Percentiles rank a stretch among this genome's conserved stretches.
phyloP scores from a whole-genome alignment of 2,888 invertebrate species.

The Caenorhabditis sp. region DNA sequence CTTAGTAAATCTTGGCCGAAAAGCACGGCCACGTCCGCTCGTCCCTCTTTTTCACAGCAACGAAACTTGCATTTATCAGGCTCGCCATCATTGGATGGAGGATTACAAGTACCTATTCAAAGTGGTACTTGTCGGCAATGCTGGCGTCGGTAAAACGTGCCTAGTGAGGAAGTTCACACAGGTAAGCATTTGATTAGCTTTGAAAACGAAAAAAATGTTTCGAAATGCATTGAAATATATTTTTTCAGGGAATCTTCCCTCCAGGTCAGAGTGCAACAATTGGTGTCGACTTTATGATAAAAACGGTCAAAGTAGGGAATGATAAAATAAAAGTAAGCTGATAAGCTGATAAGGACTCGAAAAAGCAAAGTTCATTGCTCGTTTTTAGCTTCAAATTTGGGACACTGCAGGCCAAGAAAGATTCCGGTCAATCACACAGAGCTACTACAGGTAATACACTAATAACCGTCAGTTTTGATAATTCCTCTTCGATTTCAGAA shows the following conservation, averaged over 20 bases:
- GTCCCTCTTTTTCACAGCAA: constrained; percentile 9
- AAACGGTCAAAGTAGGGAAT: constrained; percentile 92
- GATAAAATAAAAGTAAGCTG: constrained; percentile 81
- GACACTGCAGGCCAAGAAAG: constrained; percentile 96
- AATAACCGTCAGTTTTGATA: background rate
- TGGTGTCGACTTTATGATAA: constrained; percentile 99
- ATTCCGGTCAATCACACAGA: constrained; percentile 97
- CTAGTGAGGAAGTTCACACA: constrained; percentile 96
- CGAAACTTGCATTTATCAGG: constrained; percentile 28
- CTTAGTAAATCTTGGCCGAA: constrained; percentile 9
- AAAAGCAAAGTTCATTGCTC: too few species aligned
- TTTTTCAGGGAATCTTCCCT: constrained; percentile 89
- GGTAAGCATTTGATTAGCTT: constrained; percentile 80
- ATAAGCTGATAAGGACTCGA: background rate
- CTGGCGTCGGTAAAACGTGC: constrained; percentile 98
- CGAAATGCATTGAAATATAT: background rate
- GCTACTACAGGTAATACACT: constrained; percentile 80
- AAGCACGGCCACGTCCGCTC: constrained; percentile 26
- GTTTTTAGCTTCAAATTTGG: constrained; percentile 94
- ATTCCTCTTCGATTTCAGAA: constrained; percentile 32
- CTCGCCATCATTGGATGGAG: constrained; percentile 72
- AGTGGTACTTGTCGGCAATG: constrained; percentile 97
- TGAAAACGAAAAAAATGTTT: too few species aligned
- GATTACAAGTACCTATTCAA: constrained; percentile 99
- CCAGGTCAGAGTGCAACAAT: constrained; percentile 98